These are phyloP conservation scores for Agriopis aurantiaria DNA, from an alignment of 2,888 invertebrate genomes.

Conservation along the genomic window DNA sequence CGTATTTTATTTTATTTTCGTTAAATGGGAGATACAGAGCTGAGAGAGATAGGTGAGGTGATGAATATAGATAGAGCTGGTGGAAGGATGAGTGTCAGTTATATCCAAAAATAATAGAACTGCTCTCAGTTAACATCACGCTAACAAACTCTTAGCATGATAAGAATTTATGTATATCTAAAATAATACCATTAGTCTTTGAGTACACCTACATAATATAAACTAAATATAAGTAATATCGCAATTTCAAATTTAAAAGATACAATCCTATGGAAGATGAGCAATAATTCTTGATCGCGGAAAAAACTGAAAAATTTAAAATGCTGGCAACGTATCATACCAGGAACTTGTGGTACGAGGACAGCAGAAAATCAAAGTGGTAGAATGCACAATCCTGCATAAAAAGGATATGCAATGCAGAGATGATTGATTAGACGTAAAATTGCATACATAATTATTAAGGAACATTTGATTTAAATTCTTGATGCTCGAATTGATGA, in stretches of 20 bases:
- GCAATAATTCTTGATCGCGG: neutral
- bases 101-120: too few relatives aligned
- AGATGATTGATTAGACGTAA: slow-evolving; percentile 48
- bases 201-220: too few relatives aligned
- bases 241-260: neutral
- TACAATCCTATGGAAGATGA: neutral
- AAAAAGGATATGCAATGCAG: slow-evolving; percentile 53
- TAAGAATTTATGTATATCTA: too few relatives aligned
- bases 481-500: neutral
- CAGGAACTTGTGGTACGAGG: slow-evolving; percentile 82
- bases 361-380: slow-evolving; percentile 69
- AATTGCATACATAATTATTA: slow-evolving; percentile 43
- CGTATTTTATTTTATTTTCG: too few relatives aligned
- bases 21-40: too few relatives aligned
- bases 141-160: too few relatives aligned
- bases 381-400: slow-evolving; percentile 61
- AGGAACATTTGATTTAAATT: slow-evolving; percentile 24
- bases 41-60: too few relatives aligned
- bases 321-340: slow-evolving; percentile 63
- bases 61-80: too few relatives aligned
- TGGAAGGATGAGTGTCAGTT: too few relatives aligned
- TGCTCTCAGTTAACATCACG: too few relatives aligned
- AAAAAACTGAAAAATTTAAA: slow-evolving; percentile 5
- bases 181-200: too few relatives aligned
- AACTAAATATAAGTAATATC: too few relatives aligned